A percentile compares a stretch with the other conserved stretches of the same genome.
Conservation (phyloP, 2,797 vertebrate species). For the Mastacembelus armatus region DNA sequence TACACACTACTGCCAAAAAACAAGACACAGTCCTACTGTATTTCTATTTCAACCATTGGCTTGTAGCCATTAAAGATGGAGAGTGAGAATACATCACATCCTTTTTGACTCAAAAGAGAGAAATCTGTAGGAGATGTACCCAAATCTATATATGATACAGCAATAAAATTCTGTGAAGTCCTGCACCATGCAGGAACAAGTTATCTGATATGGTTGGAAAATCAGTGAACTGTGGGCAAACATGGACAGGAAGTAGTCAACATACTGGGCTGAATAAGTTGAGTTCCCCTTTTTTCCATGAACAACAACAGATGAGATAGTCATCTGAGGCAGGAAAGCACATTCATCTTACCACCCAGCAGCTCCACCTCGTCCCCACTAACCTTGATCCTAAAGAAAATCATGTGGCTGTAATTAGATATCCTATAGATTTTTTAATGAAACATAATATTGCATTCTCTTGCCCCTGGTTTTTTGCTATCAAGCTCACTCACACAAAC, state of each 20-base stretch:
- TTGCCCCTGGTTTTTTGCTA: conserved; percentile 51
- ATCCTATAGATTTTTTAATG: conserved; percentile 82
- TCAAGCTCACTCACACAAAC: conserved; percentile 59
- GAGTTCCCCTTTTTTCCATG: conserved; percentile 60
- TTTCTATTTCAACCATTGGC: neutral
- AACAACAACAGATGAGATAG: conserved; percentile 72
- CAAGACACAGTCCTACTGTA: too few relatives aligned
- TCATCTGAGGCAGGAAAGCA: conserved; percentile 68
- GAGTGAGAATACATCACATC: neutral
- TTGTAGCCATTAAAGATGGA: neutral
- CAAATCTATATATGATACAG: neutral
- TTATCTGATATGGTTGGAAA: conserved; percentile 38
- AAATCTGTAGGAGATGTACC: too few relatives aligned
- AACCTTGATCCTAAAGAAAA: conserved; percentile 74
- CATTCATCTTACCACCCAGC: conserved; percentile 73
- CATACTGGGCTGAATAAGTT: conserved; percentile 50
- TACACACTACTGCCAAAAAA: neutral
- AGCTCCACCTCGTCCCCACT: conserved; percentile 48
- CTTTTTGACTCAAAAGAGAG: too few relatives aligned
- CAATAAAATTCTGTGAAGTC: too few relatives aligned
- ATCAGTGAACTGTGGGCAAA: conserved; percentile 16
- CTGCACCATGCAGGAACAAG: neutral
- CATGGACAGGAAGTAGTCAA: conserved; percentile 48
- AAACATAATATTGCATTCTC: conserved; percentile 77
- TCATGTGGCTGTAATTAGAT: conserved; percentile 80